Conservation (phyloP, 1,140 invertebrate genomes). For the Drosophila rhopaloa region DNA sequence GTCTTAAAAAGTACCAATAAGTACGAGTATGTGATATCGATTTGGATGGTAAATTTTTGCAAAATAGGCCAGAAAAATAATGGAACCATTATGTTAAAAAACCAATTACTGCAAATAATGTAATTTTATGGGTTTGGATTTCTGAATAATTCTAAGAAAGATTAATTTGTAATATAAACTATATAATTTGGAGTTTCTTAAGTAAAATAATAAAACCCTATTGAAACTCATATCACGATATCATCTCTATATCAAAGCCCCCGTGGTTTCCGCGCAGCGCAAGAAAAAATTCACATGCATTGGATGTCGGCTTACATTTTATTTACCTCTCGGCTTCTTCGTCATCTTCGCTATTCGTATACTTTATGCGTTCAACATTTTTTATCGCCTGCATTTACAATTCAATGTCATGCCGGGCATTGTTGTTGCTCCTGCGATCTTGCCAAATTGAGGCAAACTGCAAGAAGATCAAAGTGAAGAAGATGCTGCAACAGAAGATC, state of each 20-base stretch:
- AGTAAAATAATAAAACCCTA: too few species aligned
- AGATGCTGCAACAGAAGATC: constrained; percentile 35
- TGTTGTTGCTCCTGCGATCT: constrained; percentile 41
- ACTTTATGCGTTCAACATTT: constrained; percentile 44
- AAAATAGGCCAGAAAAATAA: too few species aligned
- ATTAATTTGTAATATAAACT: too few species aligned
- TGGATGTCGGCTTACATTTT: constrained; percentile 56
- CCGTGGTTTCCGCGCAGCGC: constrained; percentile 17
- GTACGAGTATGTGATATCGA: too few species aligned
- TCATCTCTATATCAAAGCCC: constrained; percentile 10
- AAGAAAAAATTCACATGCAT: constrained; percentile 58
- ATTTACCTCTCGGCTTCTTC: constrained; percentile 43
- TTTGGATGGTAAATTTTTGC: too few species aligned
- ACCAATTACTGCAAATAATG: too few species aligned
- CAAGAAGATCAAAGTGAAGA: background rate
- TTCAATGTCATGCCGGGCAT: constrained; percentile 67
- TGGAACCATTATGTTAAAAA: too few species aligned
- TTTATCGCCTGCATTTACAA: constrained; percentile 67
- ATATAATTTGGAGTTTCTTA: too few species aligned
- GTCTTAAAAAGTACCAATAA: too few species aligned
- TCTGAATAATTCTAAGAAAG: too few species aligned
- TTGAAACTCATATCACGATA: constrained; percentile 8
- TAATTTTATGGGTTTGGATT: too few species aligned
- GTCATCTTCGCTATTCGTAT: constrained; percentile 23
- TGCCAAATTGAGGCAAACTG: constrained; percentile 28